A percentile compares a stretch with the other conserved stretches of the same genome.
Evolutionary conservation across 1,140 invertebrate genomes (phyloP).

Genomic region (Drosophila mayri): DNA sequence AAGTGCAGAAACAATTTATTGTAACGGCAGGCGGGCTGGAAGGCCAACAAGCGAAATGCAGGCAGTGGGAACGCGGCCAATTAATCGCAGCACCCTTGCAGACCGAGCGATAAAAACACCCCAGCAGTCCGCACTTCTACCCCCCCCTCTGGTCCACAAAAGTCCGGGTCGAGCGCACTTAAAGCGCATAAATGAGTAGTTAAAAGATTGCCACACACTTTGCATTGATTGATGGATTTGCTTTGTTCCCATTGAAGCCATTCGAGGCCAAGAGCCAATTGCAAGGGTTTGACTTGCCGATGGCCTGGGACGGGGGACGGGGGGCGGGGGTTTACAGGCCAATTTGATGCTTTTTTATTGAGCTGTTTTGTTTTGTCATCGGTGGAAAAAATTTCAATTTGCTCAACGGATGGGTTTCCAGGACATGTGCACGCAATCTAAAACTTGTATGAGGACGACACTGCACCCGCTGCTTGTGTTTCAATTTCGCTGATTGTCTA

Average conservation of each 20-base stretch:
- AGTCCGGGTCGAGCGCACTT: slow-evolving; percentile 22
- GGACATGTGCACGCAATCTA: slow-evolving; percentile 66
- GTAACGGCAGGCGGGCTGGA: slow-evolving; percentile 21
- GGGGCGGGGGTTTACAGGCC: slow-evolving; percentile 4
- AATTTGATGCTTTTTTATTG: slow-evolving; percentile 60
- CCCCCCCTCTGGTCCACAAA: background rate
- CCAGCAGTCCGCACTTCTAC: background rate
- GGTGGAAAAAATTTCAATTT: slow-evolving; percentile 63
- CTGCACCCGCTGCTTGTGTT: slow-evolving; percentile 58
- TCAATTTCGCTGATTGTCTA: slow-evolving; percentile 71
- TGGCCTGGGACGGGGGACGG: background rate
- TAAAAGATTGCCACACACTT: slow-evolving; percentile 61
- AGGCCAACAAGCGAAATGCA: slow-evolving; percentile 13
- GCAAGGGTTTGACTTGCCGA: slow-evolving; percentile 11
- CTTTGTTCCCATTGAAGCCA: slow-evolving; percentile 34
- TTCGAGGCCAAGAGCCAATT: slow-evolving; percentile 40
- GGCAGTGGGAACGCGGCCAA: slow-evolving; percentile 34
- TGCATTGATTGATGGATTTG: slow-evolving; percentile 55
- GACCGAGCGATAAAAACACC: slow-evolving; percentile 13
- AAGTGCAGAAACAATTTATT: slow-evolving; percentile 54
- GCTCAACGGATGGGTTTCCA: slow-evolving; percentile 30
- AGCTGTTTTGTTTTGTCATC: slow-evolving; percentile 58
- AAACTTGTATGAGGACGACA: slow-evolving; percentile 65
- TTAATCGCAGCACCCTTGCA: slow-evolving; percentile 37
- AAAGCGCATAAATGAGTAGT: slow-evolving; percentile 57